Conservation (phyloP, 2,113 vertebrate species). For the Phalacrocorax pelagicus region DNA sequence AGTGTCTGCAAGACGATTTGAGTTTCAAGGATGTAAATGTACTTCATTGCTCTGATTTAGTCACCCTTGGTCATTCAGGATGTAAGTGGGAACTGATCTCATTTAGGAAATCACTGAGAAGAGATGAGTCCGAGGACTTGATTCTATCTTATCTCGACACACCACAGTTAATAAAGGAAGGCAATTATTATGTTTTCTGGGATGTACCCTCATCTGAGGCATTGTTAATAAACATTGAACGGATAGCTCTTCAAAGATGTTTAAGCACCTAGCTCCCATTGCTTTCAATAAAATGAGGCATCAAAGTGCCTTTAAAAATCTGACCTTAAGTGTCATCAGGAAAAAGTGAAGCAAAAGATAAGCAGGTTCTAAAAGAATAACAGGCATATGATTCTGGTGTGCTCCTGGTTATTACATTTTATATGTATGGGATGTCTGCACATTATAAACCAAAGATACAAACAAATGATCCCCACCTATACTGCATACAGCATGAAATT, state of each 20-base stretch:
- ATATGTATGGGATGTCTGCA: neutral
- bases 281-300: conserved; percentile 48
- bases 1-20: conserved; percentile 32
- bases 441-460: neutral
- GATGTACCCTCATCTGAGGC: conserved; percentile 44
- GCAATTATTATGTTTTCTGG: conserved; percentile 64
- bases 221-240: conserved; percentile 59
- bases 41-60: conserved; percentile 58
- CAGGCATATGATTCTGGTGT: neutral
- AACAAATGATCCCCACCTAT: neutral
- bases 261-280: conserved; percentile 44
- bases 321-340: conserved; percentile 39
- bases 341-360: conserved; percentile 36
- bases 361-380: conserved; percentile 22
- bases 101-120: conserved; percentile 65
- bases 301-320: conserved; percentile 49
- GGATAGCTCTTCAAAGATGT: conserved; percentile 33
- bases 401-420: neutral
- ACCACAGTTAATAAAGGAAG: conserved; percentile 55
- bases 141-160: conserved; percentile 65
- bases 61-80: conserved; percentile 58
- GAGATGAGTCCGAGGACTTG: conserved; percentile 57
- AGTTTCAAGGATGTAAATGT: conserved; percentile 53
- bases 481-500: neutral
- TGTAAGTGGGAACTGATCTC: conserved; percentile 64